Conservation (phyloP, 2,888 invertebrate genomes). For the Drosophila mercatorum region DNA sequence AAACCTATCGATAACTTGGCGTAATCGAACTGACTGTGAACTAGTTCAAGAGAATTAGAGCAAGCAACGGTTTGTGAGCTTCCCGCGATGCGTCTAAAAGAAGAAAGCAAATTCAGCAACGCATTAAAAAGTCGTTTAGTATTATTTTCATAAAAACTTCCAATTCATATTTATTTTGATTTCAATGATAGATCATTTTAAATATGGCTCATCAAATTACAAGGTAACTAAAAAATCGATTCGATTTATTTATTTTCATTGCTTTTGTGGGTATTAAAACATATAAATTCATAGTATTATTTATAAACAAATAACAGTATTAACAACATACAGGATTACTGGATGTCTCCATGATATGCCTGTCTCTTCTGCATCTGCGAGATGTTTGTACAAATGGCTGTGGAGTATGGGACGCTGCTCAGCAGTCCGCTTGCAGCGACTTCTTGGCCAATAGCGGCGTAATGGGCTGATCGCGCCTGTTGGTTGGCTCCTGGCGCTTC, state of each 20-base stretch:
- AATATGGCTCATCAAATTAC: neutral
- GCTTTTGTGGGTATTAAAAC: conserved; percentile 15
- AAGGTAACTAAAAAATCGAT: conserved; percentile 10
- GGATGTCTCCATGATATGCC: neutral
- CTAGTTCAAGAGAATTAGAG: neutral
- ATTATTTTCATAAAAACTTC: no score
- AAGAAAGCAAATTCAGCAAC: no score
- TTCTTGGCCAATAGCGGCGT: conserved; percentile 75
- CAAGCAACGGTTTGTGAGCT: neutral
- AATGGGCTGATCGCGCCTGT: conserved; percentile 73
- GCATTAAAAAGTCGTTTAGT: no score
- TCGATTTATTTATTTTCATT: conserved; percentile 20
- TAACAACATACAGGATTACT: conserved; percentile 19
- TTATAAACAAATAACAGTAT: conserved; percentile 37
- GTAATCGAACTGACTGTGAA: neutral
- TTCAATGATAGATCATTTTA: neutral
- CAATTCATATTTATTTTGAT: neutral
- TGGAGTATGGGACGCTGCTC: conserved; percentile 16
- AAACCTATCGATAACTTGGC: neutral
- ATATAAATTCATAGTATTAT: conserved; percentile 52
- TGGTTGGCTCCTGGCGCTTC: conserved; percentile 62
- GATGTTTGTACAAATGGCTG: conserved; percentile 65
- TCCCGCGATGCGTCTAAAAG: no score
- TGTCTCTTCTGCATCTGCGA: conserved; percentile 30
- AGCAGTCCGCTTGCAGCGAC: conserved; percentile 33